phyloP scores from a whole-genome alignment of 2,113 vertebrate species.

The Argyrosomus japonicus region DNA sequence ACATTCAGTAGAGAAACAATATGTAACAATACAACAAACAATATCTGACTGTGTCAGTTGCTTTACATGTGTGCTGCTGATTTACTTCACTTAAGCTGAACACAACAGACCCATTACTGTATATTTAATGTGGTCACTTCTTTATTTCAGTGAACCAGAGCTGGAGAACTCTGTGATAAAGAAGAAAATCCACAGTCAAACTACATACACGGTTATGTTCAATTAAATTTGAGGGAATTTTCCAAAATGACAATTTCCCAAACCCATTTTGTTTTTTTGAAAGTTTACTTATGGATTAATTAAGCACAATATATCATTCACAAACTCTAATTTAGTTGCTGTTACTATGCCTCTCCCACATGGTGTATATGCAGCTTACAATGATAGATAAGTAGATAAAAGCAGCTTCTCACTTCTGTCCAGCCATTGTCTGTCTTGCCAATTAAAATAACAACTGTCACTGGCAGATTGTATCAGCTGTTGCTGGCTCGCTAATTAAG shows the following conservation, averaged over 20 bases:
- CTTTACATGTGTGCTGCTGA: neutral
- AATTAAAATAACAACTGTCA: neutral
- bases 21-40: neutral
- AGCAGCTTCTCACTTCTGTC: neutral
- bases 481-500: neutral
- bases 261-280: neutral
- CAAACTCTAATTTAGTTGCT: neutral
- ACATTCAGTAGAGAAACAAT: neutral
- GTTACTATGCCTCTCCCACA: neutral
- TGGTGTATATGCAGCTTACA: neutral
- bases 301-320: neutral
- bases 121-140: neutral
- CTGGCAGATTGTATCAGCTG: no score
- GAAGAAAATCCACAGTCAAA: neutral
- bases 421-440: no score
- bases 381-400: neutral
- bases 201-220: neutral
- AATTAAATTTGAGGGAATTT: neutral
- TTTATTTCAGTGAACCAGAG: neutral
- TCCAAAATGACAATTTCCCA: neutral
- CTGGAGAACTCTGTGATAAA: neutral
- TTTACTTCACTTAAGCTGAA: neutral
- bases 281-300: neutral
- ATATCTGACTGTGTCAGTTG: neutral
- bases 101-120: conserved; percentile 5